Evolutionary conservation across 2,113 vertebrate species (phyloP), one percentile per base, ranked within the genome.

Genomic region (Sialia sialis): DNA sequence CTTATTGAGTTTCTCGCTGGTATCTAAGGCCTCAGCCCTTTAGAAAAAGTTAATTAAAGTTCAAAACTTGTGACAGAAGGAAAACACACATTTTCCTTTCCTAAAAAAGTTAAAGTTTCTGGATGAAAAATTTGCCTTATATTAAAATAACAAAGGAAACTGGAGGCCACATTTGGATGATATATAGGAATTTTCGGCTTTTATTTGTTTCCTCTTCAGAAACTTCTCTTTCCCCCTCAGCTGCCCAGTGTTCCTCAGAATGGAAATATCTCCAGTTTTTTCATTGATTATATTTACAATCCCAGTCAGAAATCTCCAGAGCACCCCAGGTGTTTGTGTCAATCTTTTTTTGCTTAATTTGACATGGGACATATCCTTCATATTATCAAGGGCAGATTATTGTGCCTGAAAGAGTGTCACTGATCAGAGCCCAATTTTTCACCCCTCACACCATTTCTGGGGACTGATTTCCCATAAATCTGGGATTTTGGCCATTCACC

Each of bases 321-420:
- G 10, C 32, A 39, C 11, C 73, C 34, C 46, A 67, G 23, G 49
- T 13, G 6, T 49, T 72, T 49, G 27, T 38, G 36, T 8, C 73
- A 68, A 6, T 16, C 27, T 9, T 60, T 48, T 52, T 68, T n/a
- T 68, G 8, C 7, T 58, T 18, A 32, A 18, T 69, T 46, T 58
- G 26, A 13, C 52, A 5, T 1, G 4, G 34, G 11, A 29, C 17
- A 18, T 1, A 1, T 13, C 32, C 39, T 46, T 59, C 5, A 4
- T 5, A 12, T 30, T 14, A 36, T n/a, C 19, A 4, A 38, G 46
- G n/a, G 62, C 29, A n/a, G 43, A n/a, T 55, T 39, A 16, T 25
- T 54, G 36, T 48, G 11, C 34, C 67, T 72, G 17, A 23, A 41
- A 21, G 20, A 20, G 18, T 7, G 27, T 59, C 58, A 25, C 15